Evolutionary conservation across 2,888 invertebrate genomes (phyloP).

Genomic region (Sesamia inferens): DNA sequence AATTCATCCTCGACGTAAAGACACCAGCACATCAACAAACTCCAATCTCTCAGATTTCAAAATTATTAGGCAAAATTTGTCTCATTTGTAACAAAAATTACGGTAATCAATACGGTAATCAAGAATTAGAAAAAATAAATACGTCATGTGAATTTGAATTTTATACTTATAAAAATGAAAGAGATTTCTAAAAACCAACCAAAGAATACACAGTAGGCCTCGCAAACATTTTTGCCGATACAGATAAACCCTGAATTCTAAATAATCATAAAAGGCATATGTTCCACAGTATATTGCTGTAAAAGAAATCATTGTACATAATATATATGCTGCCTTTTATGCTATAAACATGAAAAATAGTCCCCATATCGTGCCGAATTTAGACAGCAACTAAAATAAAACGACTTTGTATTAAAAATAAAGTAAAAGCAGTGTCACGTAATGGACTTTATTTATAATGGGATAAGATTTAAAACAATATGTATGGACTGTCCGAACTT

Average conservation of each 20-base stretch:
- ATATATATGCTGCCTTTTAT: conserved; percentile 11
- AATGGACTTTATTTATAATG: background rate
- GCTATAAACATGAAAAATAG: conserved; percentile 41
- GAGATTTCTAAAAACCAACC: background rate
- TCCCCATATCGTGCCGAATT: conserved; percentile 5
- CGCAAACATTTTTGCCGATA: background rate
- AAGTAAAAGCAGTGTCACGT: background rate
- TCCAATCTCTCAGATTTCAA: too few species aligned
- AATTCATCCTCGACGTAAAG: too few species aligned
- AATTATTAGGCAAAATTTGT: too few species aligned
- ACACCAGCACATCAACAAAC: too few species aligned
- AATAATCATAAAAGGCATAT: conserved; percentile 33
- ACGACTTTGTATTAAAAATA: background rate
- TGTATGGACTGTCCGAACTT: background rate
- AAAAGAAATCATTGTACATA: conserved; percentile 2
- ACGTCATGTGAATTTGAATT: too few species aligned
- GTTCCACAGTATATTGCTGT: conserved; percentile 6
- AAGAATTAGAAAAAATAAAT: too few species aligned
- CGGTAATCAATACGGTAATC: too few species aligned
- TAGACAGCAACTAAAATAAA: background rate
- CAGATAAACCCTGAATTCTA: background rate
- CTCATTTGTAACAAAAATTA: too few species aligned
- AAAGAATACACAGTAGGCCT: background rate
- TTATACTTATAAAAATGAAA: background rate
- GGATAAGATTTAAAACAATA: background rate